A percentile compares a stretch with the other conserved stretches of the same genome.
Conservation (phyloP, 1,140 invertebrate genomes). For the Drosophila ogumai region DNA sequence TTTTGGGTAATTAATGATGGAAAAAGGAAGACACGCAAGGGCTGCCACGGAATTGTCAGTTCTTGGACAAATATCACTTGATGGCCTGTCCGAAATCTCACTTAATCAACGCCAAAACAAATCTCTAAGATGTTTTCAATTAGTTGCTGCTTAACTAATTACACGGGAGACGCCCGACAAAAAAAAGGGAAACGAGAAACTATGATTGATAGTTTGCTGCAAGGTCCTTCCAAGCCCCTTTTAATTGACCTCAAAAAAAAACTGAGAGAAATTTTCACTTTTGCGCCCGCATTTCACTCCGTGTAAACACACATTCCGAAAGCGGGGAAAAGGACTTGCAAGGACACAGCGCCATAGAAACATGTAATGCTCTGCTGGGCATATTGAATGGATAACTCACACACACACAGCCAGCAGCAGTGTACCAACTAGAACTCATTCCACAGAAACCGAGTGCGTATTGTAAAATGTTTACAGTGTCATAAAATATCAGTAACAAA, state of each 20-base stretch:
- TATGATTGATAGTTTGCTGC: slow-evolving; percentile 44
- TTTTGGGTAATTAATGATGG: slow-evolving; percentile 70
- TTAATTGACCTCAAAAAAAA: slow-evolving; percentile 49
- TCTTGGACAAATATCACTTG: slow-evolving; percentile 67
- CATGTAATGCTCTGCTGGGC: slow-evolving; percentile 59
- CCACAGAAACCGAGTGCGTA: slow-evolving; percentile 35
- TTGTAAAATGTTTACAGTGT: slow-evolving; percentile 80
- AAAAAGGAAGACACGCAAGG: slow-evolving; percentile 24
- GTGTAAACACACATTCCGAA: slow-evolving; percentile 30
- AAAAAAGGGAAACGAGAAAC: slow-evolving; percentile 18
- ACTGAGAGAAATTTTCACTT: slow-evolving; percentile 15
- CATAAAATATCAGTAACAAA: slow-evolving; percentile 80
- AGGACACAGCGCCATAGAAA: slow-evolving; percentile 50
- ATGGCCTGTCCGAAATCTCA: slow-evolving; percentile 57
- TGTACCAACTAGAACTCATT: slow-evolving; percentile 20
- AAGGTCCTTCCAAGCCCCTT: slow-evolving; percentile 2
- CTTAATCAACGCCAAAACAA: slow-evolving; percentile 69
- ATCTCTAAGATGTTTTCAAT: slow-evolving; percentile 75
- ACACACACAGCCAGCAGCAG: slow-evolving; percentile 11
- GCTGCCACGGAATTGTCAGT: slow-evolving; percentile 56
- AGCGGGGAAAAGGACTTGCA: slow-evolving; percentile 39
- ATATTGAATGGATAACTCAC: slow-evolving; percentile 57
- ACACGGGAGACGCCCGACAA: slow-evolving; percentile 30
- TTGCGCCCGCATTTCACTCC: slow-evolving; percentile 21
- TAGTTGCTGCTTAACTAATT: slow-evolving; percentile 72